Conservation (phyloP, 1,140 invertebrate genomes). For the Homarus americanus region DNA sequence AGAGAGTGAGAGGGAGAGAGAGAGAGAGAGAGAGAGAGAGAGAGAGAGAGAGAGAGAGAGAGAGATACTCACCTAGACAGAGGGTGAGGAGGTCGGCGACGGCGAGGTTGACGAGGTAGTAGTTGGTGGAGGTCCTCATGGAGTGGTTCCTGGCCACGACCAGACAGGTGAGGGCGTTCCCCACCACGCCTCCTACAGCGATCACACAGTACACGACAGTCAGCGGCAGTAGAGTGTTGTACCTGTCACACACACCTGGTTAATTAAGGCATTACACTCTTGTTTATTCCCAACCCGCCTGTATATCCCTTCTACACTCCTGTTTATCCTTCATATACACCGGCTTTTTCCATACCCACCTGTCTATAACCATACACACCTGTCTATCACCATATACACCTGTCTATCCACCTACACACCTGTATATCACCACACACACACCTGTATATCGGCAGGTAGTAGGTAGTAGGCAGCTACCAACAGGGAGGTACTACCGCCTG, state of each 20-base stretch:
- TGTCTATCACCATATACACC: not conserved
- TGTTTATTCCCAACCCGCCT: not conserved
- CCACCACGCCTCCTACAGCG: slow-evolving; percentile 90
- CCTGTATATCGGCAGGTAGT: too few species aligned
- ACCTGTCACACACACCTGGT: not conserved
- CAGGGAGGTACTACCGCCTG: too few species aligned
- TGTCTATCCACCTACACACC: not conserved
- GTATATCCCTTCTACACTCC: not conserved
- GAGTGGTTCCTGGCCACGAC: slow-evolving; percentile 93
- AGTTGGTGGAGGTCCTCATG: slow-evolving; percentile 85
- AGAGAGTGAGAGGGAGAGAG: not conserved
- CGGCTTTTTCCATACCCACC: not conserved
- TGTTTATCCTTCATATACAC: not conserved
- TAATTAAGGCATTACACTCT: not conserved
- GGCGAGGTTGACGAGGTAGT: slow-evolving; percentile 94
- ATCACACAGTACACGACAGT: slow-evolving; percentile 89
- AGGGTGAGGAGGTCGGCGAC: slow-evolving; percentile 94
- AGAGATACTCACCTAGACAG: slow-evolving; percentile 82
- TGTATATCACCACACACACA: too few species aligned
- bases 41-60: slow-evolving; percentile 5
- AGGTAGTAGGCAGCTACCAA: too few species aligned
- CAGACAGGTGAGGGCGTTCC: slow-evolving; percentile 94
- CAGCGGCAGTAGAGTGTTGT: slow-evolving; percentile 76
- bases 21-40: not conserved
- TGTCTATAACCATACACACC: not conserved